Evolutionary conservation across 2,888 invertebrate genomes (phyloP), one percentile per base, ranked within the genome.

Genomic region (Mesorhabditis sp.): DNA sequence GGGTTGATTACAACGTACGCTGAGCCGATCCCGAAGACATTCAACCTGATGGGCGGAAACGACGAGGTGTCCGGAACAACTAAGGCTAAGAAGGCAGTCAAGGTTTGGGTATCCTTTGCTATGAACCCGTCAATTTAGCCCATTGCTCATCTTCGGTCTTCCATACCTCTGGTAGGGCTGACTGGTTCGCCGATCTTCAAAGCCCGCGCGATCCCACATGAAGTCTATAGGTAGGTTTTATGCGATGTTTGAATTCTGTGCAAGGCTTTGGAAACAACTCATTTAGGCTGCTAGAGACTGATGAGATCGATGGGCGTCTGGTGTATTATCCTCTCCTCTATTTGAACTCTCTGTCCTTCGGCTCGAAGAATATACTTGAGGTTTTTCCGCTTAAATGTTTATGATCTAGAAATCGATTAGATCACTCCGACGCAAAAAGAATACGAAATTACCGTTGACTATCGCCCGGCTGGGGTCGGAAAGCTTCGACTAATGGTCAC

Each of bases 401-500:
- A 50, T 50, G 58, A 50, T 10, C 58, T 50, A 13, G 10, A 10
- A n/a, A 50, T 50, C 58, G 7, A 10, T 50, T 50, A 50, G 58
- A 50, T 50, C n/a, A 50, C 58, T n/a, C 58, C n/a, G 7, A n/a
- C 7, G 58, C 58, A 50, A 50, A 50, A n/a, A 10, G 58, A 50
- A 50, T 50, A 50, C 58, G 10, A 10, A 10, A 13, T 83, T 61
- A 80, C 78, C 0, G 68, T 85, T 42, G 73, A 67, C 42, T 83
- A 83, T 67, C 70, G 74, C 7, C 82, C 84, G 5, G 69, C 78
- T 3, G 76, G 76, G 7, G 74, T 83, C 5, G 83, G 82, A 5
- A 80, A 87, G 71, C 78, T 87, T 63, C 80, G 87, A n/a, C 79
- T 88, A 71, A 86, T 87, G 83, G 79, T 83, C 50, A 84, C 84